Base-by-base conservation (phyloP, 2,888 invertebrate genomes). In the Rutpela maculata region DNA sequence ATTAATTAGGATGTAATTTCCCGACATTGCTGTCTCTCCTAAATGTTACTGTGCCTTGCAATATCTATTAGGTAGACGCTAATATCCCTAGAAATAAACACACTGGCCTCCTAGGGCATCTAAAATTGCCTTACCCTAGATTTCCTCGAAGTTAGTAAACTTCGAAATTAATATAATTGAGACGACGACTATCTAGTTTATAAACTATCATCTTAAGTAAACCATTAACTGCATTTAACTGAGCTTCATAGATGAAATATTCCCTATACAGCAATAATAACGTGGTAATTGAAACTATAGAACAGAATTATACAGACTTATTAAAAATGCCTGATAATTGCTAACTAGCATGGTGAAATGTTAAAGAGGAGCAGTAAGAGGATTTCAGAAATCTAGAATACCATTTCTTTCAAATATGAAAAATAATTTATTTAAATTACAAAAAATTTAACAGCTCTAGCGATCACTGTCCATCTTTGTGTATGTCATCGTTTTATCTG, bases 91-190 rank as follows among this genome's bases (percentile, higher is more conserved):
- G 65, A 65, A 43, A 43, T 38, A 68, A 56, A 56, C 57, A 56
- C 69, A 57, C 57, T 56, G 59, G 57, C 57, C 57, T 69, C 59
- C 35, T 62, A 74, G 71, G 76, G 68, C 57, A 70, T 63, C 71
- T 66, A 35, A 71, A 76, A 76, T 76, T 76, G 76, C 66, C 72
- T 76, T 71, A 76, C 43, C 71, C 65, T 15, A 65, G 76, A 76
- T 76, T 75, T 76, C 71, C 71, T 38, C 1, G 35, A 72, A 76
- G 71, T 76, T 76, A 18, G 65, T 19, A 72, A 76, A 76, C 76
- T 76, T 76, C 35, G 76, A 71, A 71, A 76, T 76, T 76, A 72
- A 68, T 76, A 72, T 76, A 76, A 76, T 76, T 76, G 76, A 72
- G 71, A 76, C 57, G 76, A 66, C 71, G 31, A 71, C 69, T 57